Base-by-base conservation (phyloP, 92 coral and sea anemone genomes). In the Zoanthus sansibaricus region DNA sequence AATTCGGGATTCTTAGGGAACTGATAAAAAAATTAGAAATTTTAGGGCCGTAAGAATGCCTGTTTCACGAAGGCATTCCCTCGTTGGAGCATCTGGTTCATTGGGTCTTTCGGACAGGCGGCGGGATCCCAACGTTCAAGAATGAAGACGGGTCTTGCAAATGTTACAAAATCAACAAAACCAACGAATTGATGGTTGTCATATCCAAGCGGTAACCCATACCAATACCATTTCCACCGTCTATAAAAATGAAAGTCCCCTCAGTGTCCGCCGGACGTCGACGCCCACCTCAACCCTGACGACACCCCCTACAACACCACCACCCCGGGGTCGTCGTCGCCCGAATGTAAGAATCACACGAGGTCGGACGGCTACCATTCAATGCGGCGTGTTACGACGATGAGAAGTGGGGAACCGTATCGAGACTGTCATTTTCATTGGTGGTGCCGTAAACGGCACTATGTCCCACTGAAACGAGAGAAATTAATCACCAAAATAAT, bases 11-110 rank as follows among this genome's bases (percentile, higher is more conserved):
- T 25, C 0, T 25, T 25, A 25, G 25, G 25, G 25, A 25, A 25
- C 25, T 25, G 0, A 25, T 25, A 25, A 25, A 25, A 25, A 25
- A 25, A 25, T 25, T n/a, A n/a, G n/a, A n/a, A n/a, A n/a, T n/a
- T n/a, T 25, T 25, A 25, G 25, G 25, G 25, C 25, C 25, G 25
- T 25, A 25, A 25, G 25, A 25, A 25, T 25, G 25, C 25, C 25
- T 25, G 3, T 51, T 84, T 13, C 78, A 84, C n/a, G 52, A 84
- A 84, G 88, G 88, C 4, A 7, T 84, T 16, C 82, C 82, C 37
- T 5, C 13, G 33, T 11, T 48, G 7, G 33, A 14, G 10, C 33
- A 75, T 16, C n/a, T 75, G 61, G 20, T 17, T 4, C 18, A 31
- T 3, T 84, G 88, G 88, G 72, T 84, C 37, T 13, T 49, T 2